These are phyloP conservation scores for Euschistus heros DNA, from an alignment of 1,140 invertebrate species.

Conservation along the genomic window DNA sequence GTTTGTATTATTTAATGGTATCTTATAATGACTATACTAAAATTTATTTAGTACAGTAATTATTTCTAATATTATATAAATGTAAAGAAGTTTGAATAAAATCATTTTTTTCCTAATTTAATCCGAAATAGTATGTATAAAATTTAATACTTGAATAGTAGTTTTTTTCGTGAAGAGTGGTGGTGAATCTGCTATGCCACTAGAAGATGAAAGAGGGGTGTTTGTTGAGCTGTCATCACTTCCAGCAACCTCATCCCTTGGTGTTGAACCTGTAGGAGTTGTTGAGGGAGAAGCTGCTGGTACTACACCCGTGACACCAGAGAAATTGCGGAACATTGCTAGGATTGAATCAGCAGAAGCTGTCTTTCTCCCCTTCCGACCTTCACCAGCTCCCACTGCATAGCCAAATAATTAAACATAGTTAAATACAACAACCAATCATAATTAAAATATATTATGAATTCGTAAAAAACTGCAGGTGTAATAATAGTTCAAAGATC, in stretches of 20 bases:
- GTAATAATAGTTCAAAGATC: too few species aligned
- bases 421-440: too few species aligned
- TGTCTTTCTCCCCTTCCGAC: slow-evolving; percentile 37
- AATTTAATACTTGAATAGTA: slow-evolving; percentile 11
- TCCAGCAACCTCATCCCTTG: slow-evolving; percentile 51
- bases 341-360: slow-evolving; percentile 61
- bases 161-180: slow-evolving; percentile 30
- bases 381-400: not conserved
- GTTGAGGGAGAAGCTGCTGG: slow-evolving; percentile 47
- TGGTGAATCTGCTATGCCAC: slow-evolving; percentile 45
- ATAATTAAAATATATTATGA: too few species aligned
- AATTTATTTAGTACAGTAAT: not conserved
- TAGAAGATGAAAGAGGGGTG: slow-evolving; percentile 43
- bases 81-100: not conserved
- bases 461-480: too few species aligned
- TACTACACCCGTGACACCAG: slow-evolving; percentile 39
- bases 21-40: too few species aligned
- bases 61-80: not conserved
- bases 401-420: too few species aligned
- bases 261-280: slow-evolving; percentile 49
- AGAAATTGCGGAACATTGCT: slow-evolving; percentile 57
- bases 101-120: not conserved
- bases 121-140: too few species aligned
- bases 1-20: too few species aligned
- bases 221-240: slow-evolving; percentile 51